phyloP scores from a whole-genome alignment of 1,140 invertebrate genomes.

The Trichonephila clavata region DNA sequence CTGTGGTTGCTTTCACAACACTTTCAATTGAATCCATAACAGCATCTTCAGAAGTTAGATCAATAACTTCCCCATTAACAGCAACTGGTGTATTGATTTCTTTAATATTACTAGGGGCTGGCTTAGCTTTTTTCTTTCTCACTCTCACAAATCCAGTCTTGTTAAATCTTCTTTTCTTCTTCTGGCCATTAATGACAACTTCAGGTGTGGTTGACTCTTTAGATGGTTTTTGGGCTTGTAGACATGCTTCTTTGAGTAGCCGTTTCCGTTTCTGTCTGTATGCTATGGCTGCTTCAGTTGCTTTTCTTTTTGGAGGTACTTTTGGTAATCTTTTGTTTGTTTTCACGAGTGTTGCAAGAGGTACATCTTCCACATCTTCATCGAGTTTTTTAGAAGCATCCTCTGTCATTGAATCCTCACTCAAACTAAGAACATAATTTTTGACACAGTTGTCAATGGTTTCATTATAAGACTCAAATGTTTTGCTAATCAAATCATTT shows the following conservation, averaged over 20 bases:
- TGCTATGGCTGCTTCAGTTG: constrained; percentile 86
- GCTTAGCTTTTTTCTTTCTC: constrained; percentile 63
- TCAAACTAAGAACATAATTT: constrained; percentile 72
- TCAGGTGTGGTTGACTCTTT: constrained; percentile 5
- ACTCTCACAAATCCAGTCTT: constrained; percentile 77
- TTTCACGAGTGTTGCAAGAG: constrained; percentile 78
- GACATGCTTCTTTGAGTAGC: constrained; percentile 79
- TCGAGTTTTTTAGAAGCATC: constrained; percentile 77
- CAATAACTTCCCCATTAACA: constrained; percentile 15
- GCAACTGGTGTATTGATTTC: background rate
- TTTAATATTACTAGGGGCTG: background rate
- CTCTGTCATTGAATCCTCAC: constrained; percentile 80
- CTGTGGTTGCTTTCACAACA: constrained; percentile 69
- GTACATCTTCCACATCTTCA: constrained; percentile 84
- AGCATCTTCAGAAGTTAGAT: constrained; percentile 60
- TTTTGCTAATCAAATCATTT: background rate
- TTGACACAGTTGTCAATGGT: constrained; percentile 77
- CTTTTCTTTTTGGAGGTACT: constrained; percentile 86
- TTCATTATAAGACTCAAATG: constrained; percentile 69
- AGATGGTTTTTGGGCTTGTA: constrained; percentile 12
- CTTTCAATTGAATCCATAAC: constrained; percentile 67
- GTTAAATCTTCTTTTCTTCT: constrained; percentile 58
- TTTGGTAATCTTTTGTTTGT: constrained; percentile 74
- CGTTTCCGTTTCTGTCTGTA: constrained; percentile 90
- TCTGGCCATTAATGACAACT: constrained; percentile 28